Evolutionary conservation across 30 jellyfish, hydroid and myxozoan genomes (phyloP).

Genomic region (Sanderia malayensis): DNA sequence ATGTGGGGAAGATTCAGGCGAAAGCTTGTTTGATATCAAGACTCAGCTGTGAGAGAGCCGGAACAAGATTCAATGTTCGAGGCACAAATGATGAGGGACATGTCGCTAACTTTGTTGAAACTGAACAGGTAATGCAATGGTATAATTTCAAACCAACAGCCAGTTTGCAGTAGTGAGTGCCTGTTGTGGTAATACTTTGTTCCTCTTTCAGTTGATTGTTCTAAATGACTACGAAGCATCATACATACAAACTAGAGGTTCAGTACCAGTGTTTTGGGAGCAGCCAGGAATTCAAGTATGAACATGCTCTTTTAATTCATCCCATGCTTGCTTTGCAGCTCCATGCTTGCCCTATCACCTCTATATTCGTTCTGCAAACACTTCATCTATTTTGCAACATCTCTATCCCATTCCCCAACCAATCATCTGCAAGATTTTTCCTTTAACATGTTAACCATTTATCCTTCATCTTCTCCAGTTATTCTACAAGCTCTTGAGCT

Average conservation of each 20-base stretch:
- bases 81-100: constrained; percentile 99
- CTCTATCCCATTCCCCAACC: too few species aligned
- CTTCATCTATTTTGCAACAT: too few species aligned
- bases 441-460: too few species aligned
- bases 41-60: constrained; percentile 90
- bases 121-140: constrained; percentile 92
- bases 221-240: constrained; percentile 69
- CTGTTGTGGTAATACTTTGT: too few species aligned
- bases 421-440: too few species aligned
- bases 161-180: too few species aligned
- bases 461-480: too few species aligned
- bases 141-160: too few species aligned
- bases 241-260: constrained; percentile 92
- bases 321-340: neutral
- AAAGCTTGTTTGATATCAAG: constrained; percentile 94
- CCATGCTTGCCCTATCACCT: neutral
- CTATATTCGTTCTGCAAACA: too few species aligned
- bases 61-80: constrained; percentile 85
- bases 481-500: too few species aligned
- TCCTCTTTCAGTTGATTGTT: constrained; percentile 64
- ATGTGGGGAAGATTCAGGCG: constrained; percentile 89
- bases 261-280: constrained; percentile 99
- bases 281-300: constrained; percentile 97
- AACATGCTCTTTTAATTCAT: neutral
- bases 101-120: constrained; percentile 97